Conservation (phyloP, 2,888 invertebrate species). For the Sisyra nigra region DNA sequence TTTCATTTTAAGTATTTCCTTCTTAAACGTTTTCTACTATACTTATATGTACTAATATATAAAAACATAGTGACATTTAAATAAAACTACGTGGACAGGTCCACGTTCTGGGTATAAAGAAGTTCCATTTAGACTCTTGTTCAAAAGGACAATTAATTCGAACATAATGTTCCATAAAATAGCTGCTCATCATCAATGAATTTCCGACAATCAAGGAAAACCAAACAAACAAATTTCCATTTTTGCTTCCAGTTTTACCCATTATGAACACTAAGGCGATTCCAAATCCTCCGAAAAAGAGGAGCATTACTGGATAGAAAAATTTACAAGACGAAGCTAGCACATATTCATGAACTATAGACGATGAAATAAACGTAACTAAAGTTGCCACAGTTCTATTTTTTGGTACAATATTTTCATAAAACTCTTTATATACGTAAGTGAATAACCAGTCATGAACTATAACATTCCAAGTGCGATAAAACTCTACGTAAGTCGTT, state of each 20-base stretch:
- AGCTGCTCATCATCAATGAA: constrained; percentile 57
- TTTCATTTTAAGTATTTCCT: too few relatives aligned
- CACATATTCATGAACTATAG: constrained; percentile 78
- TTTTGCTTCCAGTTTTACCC: constrained; percentile 17
- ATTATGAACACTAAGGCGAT: constrained; percentile 36
- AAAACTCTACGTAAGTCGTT: constrained; percentile 34
- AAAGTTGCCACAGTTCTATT: constrained; percentile 36
- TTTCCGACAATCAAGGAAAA: constrained; percentile 60
- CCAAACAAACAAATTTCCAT: constrained; percentile 77
- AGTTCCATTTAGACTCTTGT: constrained; percentile 26
- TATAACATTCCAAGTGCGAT: constrained; percentile 89
- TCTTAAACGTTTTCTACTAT: too few relatives aligned
- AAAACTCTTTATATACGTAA: constrained; percentile 66
- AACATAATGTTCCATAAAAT: constrained; percentile 77
- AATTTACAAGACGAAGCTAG: constrained; percentile 63
- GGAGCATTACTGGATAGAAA: constrained; percentile 73
- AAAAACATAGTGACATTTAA: too few relatives aligned
- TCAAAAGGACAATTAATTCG: constrained; percentile 50
- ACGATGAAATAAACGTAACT: constrained; percentile 62
- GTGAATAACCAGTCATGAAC: constrained; percentile 90
- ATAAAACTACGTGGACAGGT: constrained; percentile 16
- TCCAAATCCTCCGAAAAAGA: constrained; percentile 59
- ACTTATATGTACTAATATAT: too few relatives aligned
- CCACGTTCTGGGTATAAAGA: constrained; percentile 34
- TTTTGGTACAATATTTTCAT: constrained; percentile 27